Evolutionary conservation across 1,140 invertebrate species (phyloP), one percentile per base, ranked within the genome.

Genomic region (Formica selysi): DNA sequence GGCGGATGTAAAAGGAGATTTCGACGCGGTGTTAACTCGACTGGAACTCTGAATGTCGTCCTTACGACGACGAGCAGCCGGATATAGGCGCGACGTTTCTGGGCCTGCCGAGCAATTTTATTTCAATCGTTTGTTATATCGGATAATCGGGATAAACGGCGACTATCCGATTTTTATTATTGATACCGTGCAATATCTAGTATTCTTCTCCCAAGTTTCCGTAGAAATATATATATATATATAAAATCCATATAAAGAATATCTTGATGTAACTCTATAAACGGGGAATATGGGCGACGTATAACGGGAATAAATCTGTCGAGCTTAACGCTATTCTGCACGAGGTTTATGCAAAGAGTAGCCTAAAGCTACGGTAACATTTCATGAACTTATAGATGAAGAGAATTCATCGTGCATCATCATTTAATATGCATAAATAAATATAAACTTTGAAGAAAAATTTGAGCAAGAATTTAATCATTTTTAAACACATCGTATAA

Each of bases 1-100:
- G 51, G 36, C 51, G 65, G 70, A 59, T 36, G 80, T 65, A 81
- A 86, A 86, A 78, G 44, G 76, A 76, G 74, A 90, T 84, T 86
- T 84, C 32, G 54, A 16, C 8, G 16, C 19, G 8, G 32, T 57
- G 79, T 85, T 87, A 62, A 83, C 62, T 61, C 44, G 57, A n/a
- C 0, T 29, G 41, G 29, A 26, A 38, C 11, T 57, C 57, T 51
- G 38, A 41, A 54, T 81, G 16, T 59, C 32, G 22, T 81, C 19
- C 36, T 73, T 29, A 29, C 67, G 48, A 29, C 7, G 32, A 44
- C 5, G 8, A 8, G 16, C 62, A 38, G 38, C 32, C 44, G 22
- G 7, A 48, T 78, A 38, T n/a, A 36, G 32, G 13, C 32, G 26
- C 41, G 61, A 59, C 13, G 13, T 38, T 38, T 19, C 32, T 13